phyloP scores from a whole-genome alignment of 1,140 invertebrate genomes.

The Oryctes rhinoceros region DNA sequence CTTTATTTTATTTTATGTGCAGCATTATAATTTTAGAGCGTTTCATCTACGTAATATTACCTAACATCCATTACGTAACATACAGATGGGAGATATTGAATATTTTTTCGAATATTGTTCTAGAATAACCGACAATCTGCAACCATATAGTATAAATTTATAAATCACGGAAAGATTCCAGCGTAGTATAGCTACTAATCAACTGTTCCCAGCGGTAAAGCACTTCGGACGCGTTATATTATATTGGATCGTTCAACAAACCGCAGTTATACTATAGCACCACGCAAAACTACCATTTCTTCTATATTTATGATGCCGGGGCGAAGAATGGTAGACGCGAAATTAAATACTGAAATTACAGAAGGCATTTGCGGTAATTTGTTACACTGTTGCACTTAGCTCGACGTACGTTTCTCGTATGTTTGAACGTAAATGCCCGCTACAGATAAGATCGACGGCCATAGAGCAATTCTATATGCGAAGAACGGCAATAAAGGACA shows the following conservation, averaged over 20 bases:
- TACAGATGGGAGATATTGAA: neutral
- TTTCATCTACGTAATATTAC: neutral
- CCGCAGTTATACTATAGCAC: slow-evolving; percentile 18
- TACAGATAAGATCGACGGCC: neutral
- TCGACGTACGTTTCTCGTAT: neutral
- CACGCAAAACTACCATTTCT: neutral
- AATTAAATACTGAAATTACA: slow-evolving; percentile 23
- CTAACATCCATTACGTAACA: slow-evolving; percentile 1
- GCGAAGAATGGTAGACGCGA: slow-evolving; percentile 5
- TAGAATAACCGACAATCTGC: neutral
- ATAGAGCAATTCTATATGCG: neutral
- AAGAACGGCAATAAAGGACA: neutral
- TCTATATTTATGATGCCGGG: neutral
- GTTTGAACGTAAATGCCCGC: neutral
- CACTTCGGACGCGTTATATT: neutral
- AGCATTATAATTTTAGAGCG: neutral
- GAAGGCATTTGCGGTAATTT: slow-evolving; percentile 13
- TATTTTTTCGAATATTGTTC: neutral
- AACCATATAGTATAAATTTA: neutral
- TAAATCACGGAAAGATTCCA: neutral
- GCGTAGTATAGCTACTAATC: neutral
- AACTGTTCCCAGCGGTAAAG: neutral
- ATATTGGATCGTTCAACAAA: slow-evolving; percentile 8
- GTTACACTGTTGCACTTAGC: neutral
- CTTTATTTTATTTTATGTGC: neutral